Conservation (phyloP, 2,888 invertebrate genomes). For the Amphipoea lucens region DNA sequence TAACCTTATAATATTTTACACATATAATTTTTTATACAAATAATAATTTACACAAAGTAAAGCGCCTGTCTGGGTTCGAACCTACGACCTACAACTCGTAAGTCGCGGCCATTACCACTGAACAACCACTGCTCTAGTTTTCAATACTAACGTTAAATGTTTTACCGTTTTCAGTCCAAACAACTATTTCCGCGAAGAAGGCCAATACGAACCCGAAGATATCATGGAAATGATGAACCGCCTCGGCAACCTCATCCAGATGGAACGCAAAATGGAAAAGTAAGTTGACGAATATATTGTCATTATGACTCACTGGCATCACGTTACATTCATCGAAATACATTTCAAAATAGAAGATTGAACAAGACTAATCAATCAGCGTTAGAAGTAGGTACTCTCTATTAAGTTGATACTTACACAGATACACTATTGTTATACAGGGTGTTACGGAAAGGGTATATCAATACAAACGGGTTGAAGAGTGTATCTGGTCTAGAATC, state of each 20-base stretch:
- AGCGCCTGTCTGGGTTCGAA: no score
- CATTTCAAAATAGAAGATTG: constrained; percentile 6
- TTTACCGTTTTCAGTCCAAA: constrained; percentile 77
- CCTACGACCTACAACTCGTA: no score
- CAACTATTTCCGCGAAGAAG: constrained; percentile 90
- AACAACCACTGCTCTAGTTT: not conserved
- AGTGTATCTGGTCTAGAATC: no score
- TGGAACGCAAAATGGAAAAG: constrained; percentile 95
- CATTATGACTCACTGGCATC: not conserved
- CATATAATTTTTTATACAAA: no score
- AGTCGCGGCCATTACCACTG: no score
- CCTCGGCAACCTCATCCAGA: constrained; percentile 93
- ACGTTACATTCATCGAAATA: not conserved
- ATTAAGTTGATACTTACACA: not conserved
- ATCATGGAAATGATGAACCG: constrained; percentile 94
- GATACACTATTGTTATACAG: not conserved
- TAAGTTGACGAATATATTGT: constrained; percentile 84
- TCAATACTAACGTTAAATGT: constrained; percentile 3
- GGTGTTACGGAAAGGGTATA: no score
- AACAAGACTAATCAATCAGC: not conserved
- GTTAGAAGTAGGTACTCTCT: not conserved
- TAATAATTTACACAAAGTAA: no score
- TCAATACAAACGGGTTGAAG: no score
- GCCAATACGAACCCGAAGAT: constrained; percentile 94
- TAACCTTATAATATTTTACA: no score